phyloP scores from a whole-genome alignment of 92 coral and sea anemone species.

The Epizoanthus illoricatus region DNA sequence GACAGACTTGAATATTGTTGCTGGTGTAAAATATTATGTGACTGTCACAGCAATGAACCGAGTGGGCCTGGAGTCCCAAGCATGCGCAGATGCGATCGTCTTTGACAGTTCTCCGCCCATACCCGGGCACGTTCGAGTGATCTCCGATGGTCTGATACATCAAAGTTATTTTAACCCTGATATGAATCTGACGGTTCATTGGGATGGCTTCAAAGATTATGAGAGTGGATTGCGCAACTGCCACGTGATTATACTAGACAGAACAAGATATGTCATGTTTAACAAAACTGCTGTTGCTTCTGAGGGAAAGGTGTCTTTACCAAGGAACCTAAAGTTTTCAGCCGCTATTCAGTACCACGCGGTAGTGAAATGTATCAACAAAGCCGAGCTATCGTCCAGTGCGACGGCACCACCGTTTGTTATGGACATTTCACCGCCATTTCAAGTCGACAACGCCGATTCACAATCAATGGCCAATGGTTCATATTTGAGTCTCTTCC shows the following conservation, averaged over 20 bases:
- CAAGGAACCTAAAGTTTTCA: conserved; percentile 21
- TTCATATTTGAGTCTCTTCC: conserved; percentile 51
- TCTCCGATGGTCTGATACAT: conserved; percentile 11
- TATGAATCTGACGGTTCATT: conserved; percentile 33
- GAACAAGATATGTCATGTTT: conserved; percentile 8
- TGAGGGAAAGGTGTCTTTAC: conserved; percentile 39
- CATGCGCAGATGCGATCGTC: conserved; percentile 79
- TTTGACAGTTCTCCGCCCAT: conserved; percentile 73
- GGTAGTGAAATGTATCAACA: conserved; percentile 59
- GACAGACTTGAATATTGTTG: conserved; percentile 52
- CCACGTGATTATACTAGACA: conserved; percentile 41
- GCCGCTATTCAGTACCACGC: conserved; percentile 47
- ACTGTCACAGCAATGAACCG: conserved; percentile 76
- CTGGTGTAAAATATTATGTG: conserved; percentile 75
- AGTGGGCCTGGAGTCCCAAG: conserved; percentile 74
- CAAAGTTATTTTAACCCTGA: conserved; percentile 37
- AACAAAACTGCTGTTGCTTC: conserved; percentile 17
- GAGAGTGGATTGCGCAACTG: conserved; percentile 74
- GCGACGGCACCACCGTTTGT: conserved; percentile 48
- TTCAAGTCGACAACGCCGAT: conserved; percentile 41
- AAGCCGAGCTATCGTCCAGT: conserved; percentile 60
- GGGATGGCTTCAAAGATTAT: conserved; percentile 63
- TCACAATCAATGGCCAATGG: conserved; percentile 47
- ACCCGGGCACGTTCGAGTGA: conserved; percentile 53
- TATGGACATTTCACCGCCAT: conserved; percentile 69